phyloP scores from a whole-genome alignment of 2,888 invertebrate species.

The Marasmarcha lunaedactyla region DNA sequence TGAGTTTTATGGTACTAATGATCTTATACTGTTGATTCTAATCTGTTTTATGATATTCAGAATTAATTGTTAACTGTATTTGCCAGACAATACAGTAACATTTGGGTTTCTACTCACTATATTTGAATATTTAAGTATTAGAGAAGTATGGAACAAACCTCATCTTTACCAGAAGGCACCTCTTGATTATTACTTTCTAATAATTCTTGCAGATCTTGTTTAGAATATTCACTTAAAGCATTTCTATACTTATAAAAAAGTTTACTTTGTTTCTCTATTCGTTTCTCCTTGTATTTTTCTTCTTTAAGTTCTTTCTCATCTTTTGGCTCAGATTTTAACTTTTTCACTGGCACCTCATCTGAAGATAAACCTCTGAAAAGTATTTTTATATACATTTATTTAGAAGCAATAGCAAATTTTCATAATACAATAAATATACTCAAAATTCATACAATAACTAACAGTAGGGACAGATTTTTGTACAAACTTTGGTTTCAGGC shows the following conservation, averaged over 20 bases:
- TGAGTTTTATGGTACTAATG: too few species aligned
- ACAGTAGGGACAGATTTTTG: too few species aligned
- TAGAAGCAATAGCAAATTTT: background rate
- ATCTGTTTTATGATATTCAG: too few species aligned
- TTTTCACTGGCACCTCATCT: constrained; percentile 76
- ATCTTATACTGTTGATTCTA: too few species aligned
- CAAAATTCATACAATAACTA: background rate
- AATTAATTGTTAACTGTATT: too few species aligned
- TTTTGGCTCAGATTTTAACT: constrained; percentile 75
- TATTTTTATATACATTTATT: too few species aligned
- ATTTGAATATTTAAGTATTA: too few species aligned
- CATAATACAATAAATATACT: background rate
- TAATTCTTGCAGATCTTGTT: constrained; percentile 72
- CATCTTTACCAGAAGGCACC: constrained; percentile 74
- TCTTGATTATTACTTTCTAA: constrained; percentile 80
- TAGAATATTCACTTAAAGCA: constrained; percentile 61
- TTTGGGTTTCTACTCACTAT: too few species aligned
- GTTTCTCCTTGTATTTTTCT: constrained; percentile 66
- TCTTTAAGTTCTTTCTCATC: constrained; percentile 57
- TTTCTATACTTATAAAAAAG: constrained; percentile 43
- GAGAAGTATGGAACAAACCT: too few species aligned
- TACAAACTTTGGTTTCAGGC: too few species aligned
- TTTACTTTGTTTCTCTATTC: constrained; percentile 80
- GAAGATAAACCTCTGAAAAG: constrained; percentile 31
- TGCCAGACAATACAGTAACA: too few species aligned